Evolutionary conservation across 2,888 invertebrate genomes (phyloP).

Genomic region (Pilophorus perplexus): DNA sequence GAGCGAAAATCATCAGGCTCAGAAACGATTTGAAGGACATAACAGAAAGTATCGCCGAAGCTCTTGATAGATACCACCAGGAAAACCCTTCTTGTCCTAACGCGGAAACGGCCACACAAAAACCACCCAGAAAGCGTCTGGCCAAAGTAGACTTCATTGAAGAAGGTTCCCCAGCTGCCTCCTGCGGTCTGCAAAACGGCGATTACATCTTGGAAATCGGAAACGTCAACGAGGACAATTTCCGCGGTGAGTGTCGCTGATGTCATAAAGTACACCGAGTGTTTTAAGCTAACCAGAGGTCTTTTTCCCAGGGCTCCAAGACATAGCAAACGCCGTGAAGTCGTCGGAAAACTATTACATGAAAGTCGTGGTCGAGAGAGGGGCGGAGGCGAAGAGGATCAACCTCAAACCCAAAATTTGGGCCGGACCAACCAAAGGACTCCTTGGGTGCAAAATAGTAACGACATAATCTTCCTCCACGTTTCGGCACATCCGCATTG

Average conservation of each 20-base stretch:
- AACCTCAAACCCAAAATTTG: slow-evolving; percentile 70
- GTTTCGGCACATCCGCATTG: no score
- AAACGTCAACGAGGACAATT: slow-evolving; percentile 69
- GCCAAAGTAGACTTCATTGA: slow-evolving; percentile 28
- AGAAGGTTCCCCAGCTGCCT: slow-evolving; percentile 19
- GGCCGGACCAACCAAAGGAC: slow-evolving; percentile 65
- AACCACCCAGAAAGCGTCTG: neutral
- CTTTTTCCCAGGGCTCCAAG: slow-evolving; percentile 55
- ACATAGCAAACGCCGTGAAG: slow-evolving; percentile 67
- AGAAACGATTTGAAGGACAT: slow-evolving; percentile 15
- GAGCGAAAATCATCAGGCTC: slow-evolving; percentile 28
- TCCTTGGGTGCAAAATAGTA: slow-evolving; percentile 75
- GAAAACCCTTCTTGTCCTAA: neutral
- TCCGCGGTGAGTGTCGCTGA: no score
- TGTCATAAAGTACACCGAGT: neutral
- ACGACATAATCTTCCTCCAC: no score
- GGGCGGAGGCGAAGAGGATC: slow-evolving; percentile 54
- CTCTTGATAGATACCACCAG: slow-evolving; percentile 13
- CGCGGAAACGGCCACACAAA: neutral
- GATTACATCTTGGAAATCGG: slow-evolving; percentile 77
- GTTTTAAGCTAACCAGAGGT: neutral
- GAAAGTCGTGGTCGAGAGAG: slow-evolving; percentile 51
- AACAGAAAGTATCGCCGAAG: neutral
- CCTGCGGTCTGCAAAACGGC: slow-evolving; percentile 63
- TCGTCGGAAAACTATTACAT: slow-evolving; percentile 50